Base-by-base conservation (phyloP, 2,888 invertebrate species). In the Mythimna pallens region DNA sequence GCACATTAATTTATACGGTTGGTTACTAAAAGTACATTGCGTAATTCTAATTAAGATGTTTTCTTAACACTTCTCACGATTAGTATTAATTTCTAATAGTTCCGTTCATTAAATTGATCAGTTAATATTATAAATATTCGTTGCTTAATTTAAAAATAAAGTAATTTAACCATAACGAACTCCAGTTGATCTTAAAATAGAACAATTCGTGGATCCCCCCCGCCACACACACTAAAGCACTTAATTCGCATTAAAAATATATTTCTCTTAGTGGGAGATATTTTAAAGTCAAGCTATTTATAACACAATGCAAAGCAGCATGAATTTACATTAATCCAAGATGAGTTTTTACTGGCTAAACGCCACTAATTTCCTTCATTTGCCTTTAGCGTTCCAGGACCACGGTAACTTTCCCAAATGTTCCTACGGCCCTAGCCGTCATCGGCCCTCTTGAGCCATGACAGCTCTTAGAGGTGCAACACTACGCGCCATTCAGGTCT, bases 11-110 rank as follows among this genome's bases (percentile, higher is more conserved):
- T 59, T 47, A 2, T 54, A 14, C 12, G 47, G 40, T 22, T 22
- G 14, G 30, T 62, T 40, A n/a, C n/a, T 61, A 75, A 62, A 69
- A 77, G 47, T 30, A 30, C 4, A 62, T 70, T 70, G 22, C 50
- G 50, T 77, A 67, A 67, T 59, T 47, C 34, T 58, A 59, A 36
- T 47, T 12, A 30, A 36, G 12, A 77, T 34, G 7, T 12, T 22
- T 34, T 14, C 43, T 25, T 36, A 52, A 2, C 34, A 30, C 25
- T 50, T 61, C 30, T 77, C 54, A 61, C 47, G 74, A 68, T 76
- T 30, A 30, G 25, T 47, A 54, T 68, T 36, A n/a, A 76, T 61
- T 54, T 52, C 2, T 34, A 43, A 0, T 7, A 34, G 75, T 65
- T 75, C 10, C 7, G 36, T 30, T 47, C 10, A 74, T 47, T 17